These are phyloP conservation scores for Choloepus didactylus DNA, from an alignment of 2,797 vertebrate species.

Conservation along the genomic window DNA sequence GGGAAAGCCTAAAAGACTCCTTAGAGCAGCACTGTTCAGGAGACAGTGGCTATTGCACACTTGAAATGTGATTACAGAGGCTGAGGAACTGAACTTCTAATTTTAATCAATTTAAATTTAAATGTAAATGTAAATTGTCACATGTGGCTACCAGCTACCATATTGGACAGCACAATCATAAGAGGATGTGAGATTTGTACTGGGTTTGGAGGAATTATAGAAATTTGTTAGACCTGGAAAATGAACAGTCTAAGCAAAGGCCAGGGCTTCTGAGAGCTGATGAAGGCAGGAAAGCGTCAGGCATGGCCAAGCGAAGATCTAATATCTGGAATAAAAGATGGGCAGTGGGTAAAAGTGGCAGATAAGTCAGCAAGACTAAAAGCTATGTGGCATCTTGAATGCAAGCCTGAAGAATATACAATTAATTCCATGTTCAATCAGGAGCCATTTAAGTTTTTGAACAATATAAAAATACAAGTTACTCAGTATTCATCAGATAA, in stretches of 20 bases:
- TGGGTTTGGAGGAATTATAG: background rate
- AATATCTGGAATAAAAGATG: slow-evolving; percentile 12
- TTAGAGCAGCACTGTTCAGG: background rate
- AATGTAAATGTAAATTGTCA: background rate
- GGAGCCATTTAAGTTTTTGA: slow-evolving; percentile 12
- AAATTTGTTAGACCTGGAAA: background rate
- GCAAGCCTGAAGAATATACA: slow-evolving; percentile 9
- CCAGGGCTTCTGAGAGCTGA: background rate
- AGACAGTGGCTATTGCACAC: background rate
- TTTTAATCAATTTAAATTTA: background rate
- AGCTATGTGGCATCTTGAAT: background rate
- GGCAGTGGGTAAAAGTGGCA: background rate
- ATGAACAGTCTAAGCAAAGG: slow-evolving; percentile 8
- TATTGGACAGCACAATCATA: background rate
- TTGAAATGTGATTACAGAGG: background rate
- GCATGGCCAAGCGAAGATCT: background rate
- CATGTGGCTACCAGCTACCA: background rate
- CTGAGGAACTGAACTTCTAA: background rate
- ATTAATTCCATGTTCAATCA: background rate
- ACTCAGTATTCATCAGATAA: background rate
- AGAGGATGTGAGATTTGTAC: background rate
- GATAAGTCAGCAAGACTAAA: slow-evolving; percentile 28
- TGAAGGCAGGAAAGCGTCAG: background rate
- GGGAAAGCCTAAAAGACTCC: background rate
- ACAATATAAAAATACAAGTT: slow-evolving; percentile 23